Evolutionary conservation across 2,797 vertebrate genomes (phyloP).

Genomic region (Pogonophryne albipinna): DNA sequence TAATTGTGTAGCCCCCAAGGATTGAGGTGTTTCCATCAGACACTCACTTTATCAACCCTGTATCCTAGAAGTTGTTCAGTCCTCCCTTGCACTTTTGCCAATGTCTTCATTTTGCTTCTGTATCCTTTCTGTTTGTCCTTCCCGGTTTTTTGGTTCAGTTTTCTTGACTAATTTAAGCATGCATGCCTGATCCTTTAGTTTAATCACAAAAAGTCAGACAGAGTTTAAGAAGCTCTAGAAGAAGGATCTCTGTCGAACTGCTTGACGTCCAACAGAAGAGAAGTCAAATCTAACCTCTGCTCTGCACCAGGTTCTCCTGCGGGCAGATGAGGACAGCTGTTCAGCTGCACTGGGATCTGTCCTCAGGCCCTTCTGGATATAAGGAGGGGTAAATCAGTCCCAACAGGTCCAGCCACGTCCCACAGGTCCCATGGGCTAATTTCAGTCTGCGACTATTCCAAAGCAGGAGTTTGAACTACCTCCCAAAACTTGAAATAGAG

Average conservation of each 20-base stretch:
- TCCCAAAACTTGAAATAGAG: neutral
- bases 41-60: slow-evolving; percentile 84
- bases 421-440: slow-evolving; percentile 28
- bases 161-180: slow-evolving; percentile 3
- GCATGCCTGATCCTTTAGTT: neutral
- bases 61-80: slow-evolving; percentile 82
- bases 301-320: slow-evolving; percentile 25
- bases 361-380: slow-evolving; percentile 46
- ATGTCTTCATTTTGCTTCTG: slow-evolving; percentile 78
- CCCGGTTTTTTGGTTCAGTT: neutral
- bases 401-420: slow-evolving; percentile 64
- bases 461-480: slow-evolving; percentile 16
- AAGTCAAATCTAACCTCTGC: slow-evolving; percentile 7
- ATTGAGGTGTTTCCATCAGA: slow-evolving; percentile 34
- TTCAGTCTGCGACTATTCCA: slow-evolving; percentile 38
- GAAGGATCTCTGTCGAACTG: slow-evolving; percentile 18
- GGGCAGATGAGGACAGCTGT: slow-evolving; percentile 56
- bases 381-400: slow-evolving; percentile 41
- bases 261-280: slow-evolving; percentile 2
- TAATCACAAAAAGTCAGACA: neutral
- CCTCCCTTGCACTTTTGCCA: slow-evolving; percentile 75
- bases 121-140: slow-evolving; percentile 11
- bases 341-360: slow-evolving; percentile 45
- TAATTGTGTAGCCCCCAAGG: neutral
- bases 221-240: slow-evolving; percentile 6